These are phyloP conservation scores for Holotrichia oblita DNA, from an alignment of 1,140 invertebrate species.

Conservation along the genomic window DNA sequence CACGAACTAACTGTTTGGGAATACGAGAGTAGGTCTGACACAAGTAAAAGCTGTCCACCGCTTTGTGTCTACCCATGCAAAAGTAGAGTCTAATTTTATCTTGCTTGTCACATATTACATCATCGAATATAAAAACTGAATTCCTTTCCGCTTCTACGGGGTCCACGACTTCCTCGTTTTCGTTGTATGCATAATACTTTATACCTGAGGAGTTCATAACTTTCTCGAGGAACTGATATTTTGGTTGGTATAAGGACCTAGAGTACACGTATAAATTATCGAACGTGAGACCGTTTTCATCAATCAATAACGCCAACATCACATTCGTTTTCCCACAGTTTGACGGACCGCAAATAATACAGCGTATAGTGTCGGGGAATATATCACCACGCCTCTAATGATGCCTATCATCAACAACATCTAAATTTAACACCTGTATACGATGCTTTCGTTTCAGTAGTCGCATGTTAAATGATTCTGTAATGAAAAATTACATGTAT, in stretches of 20 bases:
- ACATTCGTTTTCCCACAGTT: too few relatives aligned
- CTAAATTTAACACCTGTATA: too few relatives aligned
- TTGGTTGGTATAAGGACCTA: conserved; percentile 49
- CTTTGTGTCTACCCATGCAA: conserved; percentile 56
- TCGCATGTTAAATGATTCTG: too few relatives aligned
- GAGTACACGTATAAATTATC: conserved; percentile 51
- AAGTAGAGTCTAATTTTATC: conserved; percentile 56
- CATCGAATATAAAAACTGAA: conserved; percentile 60
- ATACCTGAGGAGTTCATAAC: conserved; percentile 49
- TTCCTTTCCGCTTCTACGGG: conserved; percentile 51
- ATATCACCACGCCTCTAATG: too few relatives aligned
- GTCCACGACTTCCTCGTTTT: conserved; percentile 53
- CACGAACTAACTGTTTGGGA: conserved; percentile 60
- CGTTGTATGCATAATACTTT: conserved; percentile 52
- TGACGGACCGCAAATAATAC: too few relatives aligned
- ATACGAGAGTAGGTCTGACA: conserved; percentile 60
- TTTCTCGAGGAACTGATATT: conserved; percentile 48
- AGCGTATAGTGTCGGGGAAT: too few relatives aligned
- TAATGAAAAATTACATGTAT: too few relatives aligned
- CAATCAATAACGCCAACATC: conserved; percentile 42
- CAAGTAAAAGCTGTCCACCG: conserved; percentile 54
- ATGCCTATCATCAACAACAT: too few relatives aligned
- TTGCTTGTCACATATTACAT: conserved; percentile 59
- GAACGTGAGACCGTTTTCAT: conserved; percentile 49
- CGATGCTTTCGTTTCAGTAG: too few relatives aligned